Base-by-base conservation (phyloP, 2,888 invertebrate genomes). In the Aleiodes testaceus region DNA sequence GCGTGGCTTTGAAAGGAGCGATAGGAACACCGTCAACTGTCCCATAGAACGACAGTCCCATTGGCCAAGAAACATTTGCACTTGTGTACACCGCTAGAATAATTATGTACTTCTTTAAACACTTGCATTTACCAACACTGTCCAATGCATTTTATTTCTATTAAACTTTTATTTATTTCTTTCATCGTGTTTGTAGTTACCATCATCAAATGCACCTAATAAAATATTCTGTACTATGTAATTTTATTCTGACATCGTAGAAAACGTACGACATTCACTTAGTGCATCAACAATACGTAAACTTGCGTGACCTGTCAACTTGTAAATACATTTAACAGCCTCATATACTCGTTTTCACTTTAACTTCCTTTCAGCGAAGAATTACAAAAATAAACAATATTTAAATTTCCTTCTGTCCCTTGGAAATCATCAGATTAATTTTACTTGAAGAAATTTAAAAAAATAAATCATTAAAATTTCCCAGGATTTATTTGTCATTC, bases 11-110 rank as follows among this genome's bases (percentile, higher is more conserved):
- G 81, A 85, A 80, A 82, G 80, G 81, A 82, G 70, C 74, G 69
- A 73, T 64, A 71, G 72, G 68, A 66, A 71, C 82, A 82, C 77
- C 80, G 72, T 79, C 79, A 79, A 79, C 81, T 84, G 83, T 85
- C 83, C 84, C 83, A 85, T 85, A 85, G 84, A 84, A 83, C 85
- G 82, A 85, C 80, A 85, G 81, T 86, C 82, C 84, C 78, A 87
- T 87, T 87, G 87, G 87, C 86, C 86, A 86, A 86, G 84, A 86
- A 85, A 86, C 84, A 80, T 77, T 82, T 77, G 69, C 79, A 63
- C 44, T 45, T 59, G 59, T 59, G 16, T 79, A 80, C 84, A 82
- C 81, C 84, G 81, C 80, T 81, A 80, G 86, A 85, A 85, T 86
- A 85, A 85, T 86, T 85, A 86, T 83, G 82, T 36, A 36, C 36